Evolutionary conservation across 2,113 vertebrate genomes (phyloP), one percentile per base, ranked within the genome.

Genomic region (Geothlypis trichas): DNA sequence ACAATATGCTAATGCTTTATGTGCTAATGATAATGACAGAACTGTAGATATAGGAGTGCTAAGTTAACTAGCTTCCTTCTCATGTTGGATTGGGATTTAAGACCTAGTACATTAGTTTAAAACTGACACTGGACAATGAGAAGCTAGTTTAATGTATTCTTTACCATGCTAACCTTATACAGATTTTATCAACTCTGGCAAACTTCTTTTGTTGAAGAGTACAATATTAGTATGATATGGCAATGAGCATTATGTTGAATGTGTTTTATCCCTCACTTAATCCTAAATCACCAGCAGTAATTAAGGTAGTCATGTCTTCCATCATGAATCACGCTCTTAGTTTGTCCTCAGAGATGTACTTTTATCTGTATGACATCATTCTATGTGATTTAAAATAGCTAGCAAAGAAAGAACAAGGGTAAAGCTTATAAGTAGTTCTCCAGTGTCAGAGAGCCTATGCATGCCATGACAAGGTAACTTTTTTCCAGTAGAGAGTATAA

Each of bases 1-100:
- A 92, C 66, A 91, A 89, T 92, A 95, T 90, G 89, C 41, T 94
- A 96, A 95, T 95, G 16, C 4, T 72, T 91, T 87, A 90, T 79
- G 19, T 80, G 17, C 47, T 68, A 74, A 69, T 58, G 66, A 80
- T 94, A 91, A 94, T n/a, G 76, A 37, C 59, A 93, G 54, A 66
- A 74, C 55, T 67, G 39, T 87, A 91, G 72, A 79, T 84, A 46
- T 86, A 62, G 33, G 33, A 95, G 42, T 54, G 58, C 31, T 81
- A 86, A 68, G 41, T 79, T 84, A 92, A 90, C 46, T 63, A 17
- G 79, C 75, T 92, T 88, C 67, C 35, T 68, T 87, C 58, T 89
- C 16, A 54, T 88, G 71, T 30, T 10, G 24, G 39, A 84, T 54
- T 90, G 44, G 41, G 71, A 94, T 89, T 77, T 86, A 89, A 90